Evolutionary conservation across 2,797 vertebrate genomes (phyloP), one percentile per base, ranked within the genome.

Genomic region (Enteromius argenteus): DNA sequence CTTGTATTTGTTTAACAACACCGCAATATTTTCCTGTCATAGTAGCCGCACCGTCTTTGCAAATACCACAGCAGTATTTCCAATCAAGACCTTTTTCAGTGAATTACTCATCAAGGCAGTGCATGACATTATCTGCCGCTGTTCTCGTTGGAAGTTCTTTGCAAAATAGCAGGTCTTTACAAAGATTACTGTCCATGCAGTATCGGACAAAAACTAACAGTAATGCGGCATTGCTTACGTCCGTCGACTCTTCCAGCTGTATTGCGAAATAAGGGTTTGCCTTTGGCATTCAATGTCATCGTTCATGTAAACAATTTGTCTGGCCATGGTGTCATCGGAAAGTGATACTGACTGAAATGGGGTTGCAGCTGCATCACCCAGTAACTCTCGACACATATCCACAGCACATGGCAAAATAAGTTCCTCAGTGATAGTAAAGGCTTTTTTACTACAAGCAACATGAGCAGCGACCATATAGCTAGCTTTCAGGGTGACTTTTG

Each of bases 321-420:
- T 68, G 62, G 42, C 30, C 46, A 77, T 2, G 0, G 14, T 62
- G 49, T 82, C 66, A 71, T 77, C 27, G 1, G 46, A 85, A 5
- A 85, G 44, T 23, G 35, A 46, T 39, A 80, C 5, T 3, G 60
- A 32, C 30, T 27, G 39, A 37, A 79, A 3, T 21, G 42, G 58
- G 53, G 73, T 68, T 14, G 13, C 44, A 46, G 44, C 44, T 46
- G 44, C 13, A 1, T 74, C 62, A 14, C 27, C 44, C 21, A 74
- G 56, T 87, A 88, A 42, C 84, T 86, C 72, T 73, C 53, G 6
- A 76, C 84, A 82, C 81, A 85, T 74, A 87, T 78, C 77, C 77
- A 86, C 3, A 79, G 83, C 21, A 69, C 76, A 37, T 27, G 76
- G 86, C 60, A 80, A 60, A 49, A 84, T 56, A 39, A 86, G 46